Percentiles rank a stretch among this genome's conserved stretches.
Conservation (phyloP, 2,797 vertebrate genomes). For the Rhincodon typus region DNA sequence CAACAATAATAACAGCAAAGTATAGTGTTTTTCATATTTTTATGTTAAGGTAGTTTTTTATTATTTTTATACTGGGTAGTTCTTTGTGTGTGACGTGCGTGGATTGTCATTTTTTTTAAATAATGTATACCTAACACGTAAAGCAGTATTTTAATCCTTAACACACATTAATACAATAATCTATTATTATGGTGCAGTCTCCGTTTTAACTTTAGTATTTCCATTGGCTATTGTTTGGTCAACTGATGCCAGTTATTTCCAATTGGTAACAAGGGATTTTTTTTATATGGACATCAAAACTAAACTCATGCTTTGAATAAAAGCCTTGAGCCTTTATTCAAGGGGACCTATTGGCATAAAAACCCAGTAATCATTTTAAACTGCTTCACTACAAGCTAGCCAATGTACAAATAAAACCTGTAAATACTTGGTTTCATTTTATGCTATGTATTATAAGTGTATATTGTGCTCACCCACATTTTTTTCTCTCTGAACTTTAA, state of each 20-base stretch:
- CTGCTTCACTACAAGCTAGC: slow-evolving; percentile 67
- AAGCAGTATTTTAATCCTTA: slow-evolving; percentile 33
- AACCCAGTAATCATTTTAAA: slow-evolving; percentile 47
- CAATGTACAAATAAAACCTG: slow-evolving; percentile 73
- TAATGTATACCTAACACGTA: slow-evolving; percentile 28
- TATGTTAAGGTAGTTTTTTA: slow-evolving; percentile 32
- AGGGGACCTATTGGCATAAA: slow-evolving; percentile 33
- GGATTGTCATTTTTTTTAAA: slow-evolving; percentile 17
- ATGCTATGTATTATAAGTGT: slow-evolving; percentile 81
- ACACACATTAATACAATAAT: slow-evolving; percentile 29
- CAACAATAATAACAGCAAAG: neutral
- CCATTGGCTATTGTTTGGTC: slow-evolving; percentile 30
- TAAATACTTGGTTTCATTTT: slow-evolving; percentile 78
- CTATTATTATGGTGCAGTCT: slow-evolving; percentile 26
- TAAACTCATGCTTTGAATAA: slow-evolving; percentile 31
- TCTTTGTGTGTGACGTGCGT: slow-evolving; percentile 11
- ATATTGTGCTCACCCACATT: slow-evolving; percentile 72
- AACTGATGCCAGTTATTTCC: slow-evolving; percentile 21
- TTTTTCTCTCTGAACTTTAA: slow-evolving; percentile 54
- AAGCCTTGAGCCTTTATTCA: slow-evolving; percentile 2
- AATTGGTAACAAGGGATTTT: slow-evolving; percentile 12
- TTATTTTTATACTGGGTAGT: slow-evolving; percentile 27
- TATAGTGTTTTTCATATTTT: slow-evolving; percentile 28
- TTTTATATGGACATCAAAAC: neutral
- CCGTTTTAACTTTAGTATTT: neutral